Evolutionary conservation across 2,797 vertebrate genomes (phyloP).

Genomic region (Hydrocynus forskahlii): DNA sequence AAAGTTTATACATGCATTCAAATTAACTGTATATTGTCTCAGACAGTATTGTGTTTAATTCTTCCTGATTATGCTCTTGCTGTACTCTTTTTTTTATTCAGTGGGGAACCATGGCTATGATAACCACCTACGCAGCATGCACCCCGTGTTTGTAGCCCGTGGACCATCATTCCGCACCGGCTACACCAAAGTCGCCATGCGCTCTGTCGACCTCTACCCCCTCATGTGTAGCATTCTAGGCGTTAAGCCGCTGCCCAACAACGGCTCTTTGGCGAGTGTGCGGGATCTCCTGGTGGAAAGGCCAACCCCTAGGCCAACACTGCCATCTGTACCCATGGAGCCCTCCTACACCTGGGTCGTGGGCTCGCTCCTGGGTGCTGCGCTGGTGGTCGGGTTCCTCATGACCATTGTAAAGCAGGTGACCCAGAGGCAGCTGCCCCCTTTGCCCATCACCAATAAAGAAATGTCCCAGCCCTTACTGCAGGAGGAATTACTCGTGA

Average conservation of each 20-base stretch:
- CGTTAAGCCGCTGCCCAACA: constrained; percentile 83
- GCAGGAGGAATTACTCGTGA: constrained; percentile 77
- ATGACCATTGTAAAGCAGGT: constrained; percentile 82
- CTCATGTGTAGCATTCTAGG: constrained; percentile 89
- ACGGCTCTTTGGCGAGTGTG: constrained; percentile 84
- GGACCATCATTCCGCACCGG: constrained; percentile 89
- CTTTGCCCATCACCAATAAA: constrained; percentile 73
- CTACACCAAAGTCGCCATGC: constrained; percentile 81
- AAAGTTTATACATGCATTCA: background rate
- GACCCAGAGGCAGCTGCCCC: constrained; percentile 78
- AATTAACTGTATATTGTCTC: background rate
- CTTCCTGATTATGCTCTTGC: background rate
- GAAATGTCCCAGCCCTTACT: constrained; percentile 89
- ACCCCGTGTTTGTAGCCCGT: constrained; percentile 88
- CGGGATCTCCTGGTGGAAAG: constrained; percentile 80
- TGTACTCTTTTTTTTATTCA: constrained; percentile 63
- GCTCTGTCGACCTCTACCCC: constrained; percentile 89
- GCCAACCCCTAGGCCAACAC: constrained; percentile 30
- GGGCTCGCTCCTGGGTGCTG: constrained; percentile 81
- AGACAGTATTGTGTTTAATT: background rate
- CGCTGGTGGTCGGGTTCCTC: constrained; percentile 85
- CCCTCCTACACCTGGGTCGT: constrained; percentile 76
- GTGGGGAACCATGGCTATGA: constrained; percentile 93
- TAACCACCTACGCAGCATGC: constrained; percentile 88
- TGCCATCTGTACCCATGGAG: constrained; percentile 41